Conservation (phyloP, 2,888 invertebrate species). For the Dasypolia templi region DNA sequence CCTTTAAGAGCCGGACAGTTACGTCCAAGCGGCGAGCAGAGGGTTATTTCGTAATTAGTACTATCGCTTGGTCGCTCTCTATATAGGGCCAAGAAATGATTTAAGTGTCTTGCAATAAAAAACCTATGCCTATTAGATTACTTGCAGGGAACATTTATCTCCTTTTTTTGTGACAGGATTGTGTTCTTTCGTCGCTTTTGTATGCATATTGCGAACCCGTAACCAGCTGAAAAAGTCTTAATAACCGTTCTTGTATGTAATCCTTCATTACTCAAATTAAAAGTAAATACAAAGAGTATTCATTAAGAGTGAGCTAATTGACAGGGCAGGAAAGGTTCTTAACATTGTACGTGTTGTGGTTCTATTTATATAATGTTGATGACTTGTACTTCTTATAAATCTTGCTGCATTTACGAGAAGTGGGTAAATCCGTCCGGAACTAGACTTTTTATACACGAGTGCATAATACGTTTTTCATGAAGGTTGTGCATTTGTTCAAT, state of each 20-base stretch:
- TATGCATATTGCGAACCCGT: constrained; percentile 48
- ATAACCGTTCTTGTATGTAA: constrained; percentile 39
- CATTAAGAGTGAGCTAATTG: constrained; percentile 55
- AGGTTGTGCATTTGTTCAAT: constrained; percentile 25
- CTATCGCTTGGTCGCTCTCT: constrained; percentile 76
- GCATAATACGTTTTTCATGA: constrained; percentile 40
- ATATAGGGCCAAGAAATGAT: constrained; percentile 80
- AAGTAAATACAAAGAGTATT: constrained; percentile 46
- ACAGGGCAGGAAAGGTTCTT: constrained; percentile 59
- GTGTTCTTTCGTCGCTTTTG: constrained; percentile 59
- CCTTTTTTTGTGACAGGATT: constrained; percentile 60
- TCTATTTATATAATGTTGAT: constrained; percentile 61
- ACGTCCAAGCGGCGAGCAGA: constrained; percentile 75
- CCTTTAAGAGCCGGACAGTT: constrained; percentile 86
- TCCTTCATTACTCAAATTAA: constrained; percentile 44
- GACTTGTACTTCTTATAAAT: constrained; percentile 64
- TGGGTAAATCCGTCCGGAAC: constrained; percentile 68
- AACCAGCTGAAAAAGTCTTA: constrained; percentile 42
- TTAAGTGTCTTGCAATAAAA: constrained; percentile 76
- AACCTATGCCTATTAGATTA: constrained; percentile 63
- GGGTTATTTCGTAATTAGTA: constrained; percentile 85
- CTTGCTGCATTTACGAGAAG: constrained; percentile 56
- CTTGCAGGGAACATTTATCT: constrained; percentile 55
- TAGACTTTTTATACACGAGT: constrained; percentile 53
- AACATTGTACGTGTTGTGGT: constrained; percentile 50